These are phyloP conservation scores for Aix galericulata DNA, from an alignment of 2,113 vertebrate genomes.

Conservation along the genomic window DNA sequence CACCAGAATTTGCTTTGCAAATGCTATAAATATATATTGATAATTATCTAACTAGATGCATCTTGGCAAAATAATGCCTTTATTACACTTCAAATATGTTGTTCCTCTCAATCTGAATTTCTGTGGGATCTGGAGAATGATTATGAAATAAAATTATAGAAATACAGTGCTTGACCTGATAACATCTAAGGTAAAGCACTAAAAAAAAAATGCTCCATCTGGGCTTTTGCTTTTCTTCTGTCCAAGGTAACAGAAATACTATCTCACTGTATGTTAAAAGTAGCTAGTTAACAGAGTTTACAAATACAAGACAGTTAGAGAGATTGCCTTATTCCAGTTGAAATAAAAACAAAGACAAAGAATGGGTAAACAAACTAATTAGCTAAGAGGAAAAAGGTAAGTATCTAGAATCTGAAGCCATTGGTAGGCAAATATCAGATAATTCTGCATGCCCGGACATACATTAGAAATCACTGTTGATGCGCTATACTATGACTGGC, in stretches of 20 bases:
- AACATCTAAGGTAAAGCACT: background rate
- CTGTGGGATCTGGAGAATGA: background rate
- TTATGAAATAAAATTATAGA: background rate
- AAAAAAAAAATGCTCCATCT: background rate
- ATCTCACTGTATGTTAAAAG: background rate
- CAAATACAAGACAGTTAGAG: background rate
- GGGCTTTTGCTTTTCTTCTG: background rate
- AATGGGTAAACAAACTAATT: background rate
- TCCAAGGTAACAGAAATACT: background rate
- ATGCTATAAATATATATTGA: background rate
- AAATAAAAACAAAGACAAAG: background rate
- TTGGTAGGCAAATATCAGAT: background rate
- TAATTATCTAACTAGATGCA: background rate
- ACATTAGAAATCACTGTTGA: background rate
- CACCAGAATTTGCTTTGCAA: background rate
- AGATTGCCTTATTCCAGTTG: background rate
- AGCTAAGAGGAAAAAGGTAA: background rate
- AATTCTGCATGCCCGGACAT: background rate
- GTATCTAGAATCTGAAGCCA: background rate
- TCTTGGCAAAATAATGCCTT: background rate
- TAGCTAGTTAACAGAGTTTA: background rate
- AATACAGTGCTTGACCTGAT: background rate
- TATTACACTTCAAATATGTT: background rate
- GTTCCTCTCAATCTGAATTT: background rate
- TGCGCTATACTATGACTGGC: background rate